Evolutionary conservation across 2,888 invertebrate genomes (phyloP), one percentile per base, ranked within the genome.

Genomic region (Drosophila paramelanica): DNA sequence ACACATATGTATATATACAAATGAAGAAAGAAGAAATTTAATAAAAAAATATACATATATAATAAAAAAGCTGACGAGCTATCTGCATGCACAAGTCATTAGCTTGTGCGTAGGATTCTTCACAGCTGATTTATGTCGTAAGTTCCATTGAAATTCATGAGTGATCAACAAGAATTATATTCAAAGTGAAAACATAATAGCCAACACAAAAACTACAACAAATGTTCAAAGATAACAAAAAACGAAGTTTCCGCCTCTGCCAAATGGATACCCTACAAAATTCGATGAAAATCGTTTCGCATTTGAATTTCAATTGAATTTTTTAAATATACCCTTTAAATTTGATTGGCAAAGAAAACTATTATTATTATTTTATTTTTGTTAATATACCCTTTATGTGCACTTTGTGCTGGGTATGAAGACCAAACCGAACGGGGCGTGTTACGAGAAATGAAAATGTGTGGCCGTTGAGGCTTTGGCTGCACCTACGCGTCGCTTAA

Each of bases 101-200:
- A 67, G 78, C 38, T 45, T 31, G 50, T 69, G 76, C 69, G 79
- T 76, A 76, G 76, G 79, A 74, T 69, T 62, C 56, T 13, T 52
- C 55, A 47, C 75, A 72, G 52, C 81, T 88, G 88, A 82, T 82
- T 82, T 88, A 82, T 88, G 76, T 88, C 73, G 85, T 64, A 79
- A 73, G 85, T 85, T 81, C 79, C 86, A 85, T 85, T 88, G 68
- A 88, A 82, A 85, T 79, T 85, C 86, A 88, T 71, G 72, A 73
- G 70, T 76, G 75, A 74, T 76, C 79, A 78, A 66, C 58, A 69
- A 76, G 74, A 76, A 77, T 75, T 68, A 75, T 77, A 73, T 46
- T 55, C 68, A 49, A 73, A 65, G 55, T 73, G 79, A 78, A 78
- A 73, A 73, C 69, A 73, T 78, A 73, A 76, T 78, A 78, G 68